Conservation (phyloP, 2,797 vertebrate species). For the Diplodus puntazzo region DNA sequence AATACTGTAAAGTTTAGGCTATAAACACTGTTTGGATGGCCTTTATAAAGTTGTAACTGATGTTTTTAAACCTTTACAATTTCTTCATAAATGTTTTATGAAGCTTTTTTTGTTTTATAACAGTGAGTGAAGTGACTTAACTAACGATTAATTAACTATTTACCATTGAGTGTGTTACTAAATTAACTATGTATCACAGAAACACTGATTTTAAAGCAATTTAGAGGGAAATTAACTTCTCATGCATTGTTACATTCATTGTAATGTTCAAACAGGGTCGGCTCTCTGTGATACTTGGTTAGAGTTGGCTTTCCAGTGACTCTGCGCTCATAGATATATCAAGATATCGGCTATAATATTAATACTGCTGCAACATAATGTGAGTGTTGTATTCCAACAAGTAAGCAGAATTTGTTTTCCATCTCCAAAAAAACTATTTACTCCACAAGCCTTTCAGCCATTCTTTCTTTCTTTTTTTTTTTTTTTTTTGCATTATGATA, state of each 20-base stretch:
- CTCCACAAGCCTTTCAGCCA: neutral
- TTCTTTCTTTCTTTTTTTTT: neutral
- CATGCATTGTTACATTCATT: neutral
- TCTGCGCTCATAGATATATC: too few relatives aligned
- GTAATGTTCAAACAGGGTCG: neutral
- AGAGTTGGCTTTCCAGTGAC: neutral
- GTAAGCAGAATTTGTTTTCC: neutral
- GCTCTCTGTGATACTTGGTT: neutral
- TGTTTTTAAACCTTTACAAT: too few relatives aligned
- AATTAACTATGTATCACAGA: neutral
- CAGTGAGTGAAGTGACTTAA: too few relatives aligned
- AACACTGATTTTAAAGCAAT: neutral
- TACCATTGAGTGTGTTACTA: too few relatives aligned
- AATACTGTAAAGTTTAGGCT: too few relatives aligned
- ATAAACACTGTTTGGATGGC: too few relatives aligned
- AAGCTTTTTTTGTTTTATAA: too few relatives aligned
- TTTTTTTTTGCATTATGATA: neutral
- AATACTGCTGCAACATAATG: neutral
- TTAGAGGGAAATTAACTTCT: neutral
- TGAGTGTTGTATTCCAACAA: constrained; percentile 3
- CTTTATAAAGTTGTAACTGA: too few relatives aligned
- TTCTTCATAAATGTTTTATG: too few relatives aligned
- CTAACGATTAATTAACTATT: too few relatives aligned
- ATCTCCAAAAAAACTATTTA: neutral
- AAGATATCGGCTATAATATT: neutral